phyloP scores from a whole-genome alignment of 2,113 vertebrate species.

The Tautogolabrus adspersus region DNA sequence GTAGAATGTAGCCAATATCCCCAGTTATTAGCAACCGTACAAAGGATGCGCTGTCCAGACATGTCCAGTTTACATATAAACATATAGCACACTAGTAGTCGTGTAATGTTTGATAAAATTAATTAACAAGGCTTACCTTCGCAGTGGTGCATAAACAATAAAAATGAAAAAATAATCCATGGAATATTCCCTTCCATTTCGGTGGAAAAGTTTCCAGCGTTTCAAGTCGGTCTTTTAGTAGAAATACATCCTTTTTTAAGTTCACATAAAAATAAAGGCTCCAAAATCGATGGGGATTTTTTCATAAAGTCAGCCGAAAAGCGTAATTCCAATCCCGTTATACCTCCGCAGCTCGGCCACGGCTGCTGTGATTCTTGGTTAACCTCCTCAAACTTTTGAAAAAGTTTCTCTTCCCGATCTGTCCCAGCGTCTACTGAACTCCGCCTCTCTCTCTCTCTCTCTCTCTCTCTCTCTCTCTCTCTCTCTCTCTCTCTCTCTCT shows the following conservation, averaged over 20 bases:
- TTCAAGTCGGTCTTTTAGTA: constrained; percentile 75
- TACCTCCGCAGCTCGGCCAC: constrained; percentile 80
- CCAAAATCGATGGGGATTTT: constrained; percentile 70
- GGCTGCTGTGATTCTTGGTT: constrained; percentile 78
- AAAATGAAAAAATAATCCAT: constrained; percentile 84
- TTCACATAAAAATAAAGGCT: constrained; percentile 70
- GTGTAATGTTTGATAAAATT: not conserved
- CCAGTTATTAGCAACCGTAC: not conserved
- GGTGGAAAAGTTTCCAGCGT: constrained; percentile 82
- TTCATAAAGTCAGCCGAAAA: constrained; percentile 73
- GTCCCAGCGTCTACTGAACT: constrained; percentile 73
- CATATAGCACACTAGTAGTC: not conserved
- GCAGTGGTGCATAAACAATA: constrained; percentile 72
- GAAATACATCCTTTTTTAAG: constrained; percentile 86
- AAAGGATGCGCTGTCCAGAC: constrained; percentile 21
- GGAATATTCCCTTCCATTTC: constrained; percentile 86
- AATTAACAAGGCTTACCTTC: constrained; percentile 74
- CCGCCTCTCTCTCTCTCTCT: constrained; percentile 66
- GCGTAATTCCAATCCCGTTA: constrained; percentile 74
- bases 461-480: constrained; percentile 15
- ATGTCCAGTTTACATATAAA: constrained; percentile 33
- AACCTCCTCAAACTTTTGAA: constrained; percentile 81
- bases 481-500: constrained; percentile 22
- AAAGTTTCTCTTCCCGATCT: constrained; percentile 71
- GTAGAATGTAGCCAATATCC: not conserved